Conservation (phyloP, 2,113 vertebrate species). For the Octodon degus region DNA sequence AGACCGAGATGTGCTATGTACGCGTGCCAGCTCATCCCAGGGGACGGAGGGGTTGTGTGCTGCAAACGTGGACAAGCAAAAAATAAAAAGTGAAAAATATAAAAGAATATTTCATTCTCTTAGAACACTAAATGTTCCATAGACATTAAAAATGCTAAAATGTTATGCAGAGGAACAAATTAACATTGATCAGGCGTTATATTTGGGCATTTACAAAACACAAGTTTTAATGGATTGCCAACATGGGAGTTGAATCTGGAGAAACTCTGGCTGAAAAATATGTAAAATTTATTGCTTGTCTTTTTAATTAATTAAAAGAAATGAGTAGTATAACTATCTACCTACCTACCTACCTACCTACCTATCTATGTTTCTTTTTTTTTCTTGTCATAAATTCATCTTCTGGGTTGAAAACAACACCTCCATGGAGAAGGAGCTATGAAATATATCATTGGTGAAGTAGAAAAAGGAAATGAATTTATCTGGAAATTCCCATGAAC, state of each 20-base stretch:
- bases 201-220: not conserved
- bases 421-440: not conserved
- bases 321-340: too few relatives aligned
- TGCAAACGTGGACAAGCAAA: not conserved
- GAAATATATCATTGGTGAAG: not conserved
- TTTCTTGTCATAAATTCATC: too few relatives aligned
- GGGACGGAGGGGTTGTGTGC: too few relatives aligned
- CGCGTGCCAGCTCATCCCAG: not conserved
- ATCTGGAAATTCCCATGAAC: not conserved
- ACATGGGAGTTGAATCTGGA: not conserved
- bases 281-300: not conserved
- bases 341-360: too few relatives aligned
- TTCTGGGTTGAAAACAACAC: not conserved
- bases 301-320: too few relatives aligned
- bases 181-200: not conserved
- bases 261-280: not conserved
- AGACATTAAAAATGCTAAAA: not conserved
- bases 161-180: not conserved
- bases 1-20: not conserved
- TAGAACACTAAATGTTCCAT: not conserved
- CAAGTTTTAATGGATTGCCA: not conserved
- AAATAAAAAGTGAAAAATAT: not conserved
- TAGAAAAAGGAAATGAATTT: not conserved
- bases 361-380: too few relatives aligned
- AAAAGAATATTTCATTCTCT: not conserved